Evolutionary conservation across 2,888 invertebrate genomes (phyloP), one percentile per base, ranked within the genome.

Genomic region (Teleogryllus oceanicus): DNA sequence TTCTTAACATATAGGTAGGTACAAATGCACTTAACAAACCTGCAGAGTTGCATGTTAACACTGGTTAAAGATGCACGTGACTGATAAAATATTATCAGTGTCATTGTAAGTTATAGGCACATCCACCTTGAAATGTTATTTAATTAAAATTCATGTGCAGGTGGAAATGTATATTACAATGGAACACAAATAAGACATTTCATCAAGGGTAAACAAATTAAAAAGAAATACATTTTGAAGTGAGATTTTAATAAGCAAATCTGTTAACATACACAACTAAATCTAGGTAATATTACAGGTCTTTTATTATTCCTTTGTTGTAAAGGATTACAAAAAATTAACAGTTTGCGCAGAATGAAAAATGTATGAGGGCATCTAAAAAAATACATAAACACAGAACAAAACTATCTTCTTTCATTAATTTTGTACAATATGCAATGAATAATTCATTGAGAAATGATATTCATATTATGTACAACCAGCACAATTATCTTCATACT

Each of bases 171-270:
- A 37, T 37, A 37, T 37, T 37, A 37, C 37, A 8, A 37, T 8
- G 37, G 37, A 37, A 37, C 37, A 37, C 1, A 37, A 8, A 37
- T 8, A 37, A 37, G 8, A 8, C 37, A 37, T 37, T 37, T 37
- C 8, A 37, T 37, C 8, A 37, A 37, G 37, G 37, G 37, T 37
- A 37, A 37, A 37, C 37, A 37, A 37, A 37, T 62, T 62, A n/a
- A 78, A 24, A 78, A 78, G 13, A 2, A 2, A 11, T 49, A 11
- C 13, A n/a, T n/a, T 78, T 51, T 24, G 49, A 74, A 78, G 81
- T 82, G 82, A 80, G 82, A 79, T 78, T 82, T 82, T 82, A 80
- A 80, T 82, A 80, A 82, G 82, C 82, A 82, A 80, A 81, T 78
- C 49, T 79, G 81, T 82, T 80, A 82, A 79, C 79, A 80, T 80